Conservation (phyloP, 2,113 vertebrate species). For the Formicarius rufipectus region DNA sequence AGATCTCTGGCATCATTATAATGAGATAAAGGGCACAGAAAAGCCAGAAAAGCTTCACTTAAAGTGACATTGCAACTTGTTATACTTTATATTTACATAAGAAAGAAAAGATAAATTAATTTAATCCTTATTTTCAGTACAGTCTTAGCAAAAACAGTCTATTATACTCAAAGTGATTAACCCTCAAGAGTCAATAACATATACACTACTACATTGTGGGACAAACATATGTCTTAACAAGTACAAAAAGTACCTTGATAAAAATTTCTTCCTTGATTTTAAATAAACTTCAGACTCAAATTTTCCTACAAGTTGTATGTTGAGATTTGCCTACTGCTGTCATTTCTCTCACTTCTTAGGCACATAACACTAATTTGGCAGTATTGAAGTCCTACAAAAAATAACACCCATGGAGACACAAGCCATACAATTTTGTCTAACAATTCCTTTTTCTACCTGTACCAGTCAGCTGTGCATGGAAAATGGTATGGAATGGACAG, state of each 20-base stretch:
- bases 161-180: background rate
- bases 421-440: background rate
- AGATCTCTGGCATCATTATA: slow-evolving; percentile 28
- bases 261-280: background rate
- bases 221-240: background rate
- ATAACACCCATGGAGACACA: background rate
- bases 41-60: slow-evolving; percentile 2
- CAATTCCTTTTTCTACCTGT: background rate
- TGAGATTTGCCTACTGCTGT: background rate
- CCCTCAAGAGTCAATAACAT: background rate
- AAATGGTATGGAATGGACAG: background rate
- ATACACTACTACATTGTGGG: background rate
- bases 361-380: background rate
- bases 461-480: background rate
- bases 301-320: background rate
- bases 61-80: background rate
- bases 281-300: background rate
- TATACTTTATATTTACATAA: background rate
- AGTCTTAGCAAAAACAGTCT: background rate
- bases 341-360: background rate
- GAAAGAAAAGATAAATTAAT: background rate
- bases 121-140: background rate
- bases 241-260: background rate
- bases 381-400: background rate
- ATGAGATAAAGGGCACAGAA: slow-evolving; percentile 35